Evolutionary conservation across 2,113 vertebrate genomes (phyloP).

Genomic region (Petromus typicus): DNA sequence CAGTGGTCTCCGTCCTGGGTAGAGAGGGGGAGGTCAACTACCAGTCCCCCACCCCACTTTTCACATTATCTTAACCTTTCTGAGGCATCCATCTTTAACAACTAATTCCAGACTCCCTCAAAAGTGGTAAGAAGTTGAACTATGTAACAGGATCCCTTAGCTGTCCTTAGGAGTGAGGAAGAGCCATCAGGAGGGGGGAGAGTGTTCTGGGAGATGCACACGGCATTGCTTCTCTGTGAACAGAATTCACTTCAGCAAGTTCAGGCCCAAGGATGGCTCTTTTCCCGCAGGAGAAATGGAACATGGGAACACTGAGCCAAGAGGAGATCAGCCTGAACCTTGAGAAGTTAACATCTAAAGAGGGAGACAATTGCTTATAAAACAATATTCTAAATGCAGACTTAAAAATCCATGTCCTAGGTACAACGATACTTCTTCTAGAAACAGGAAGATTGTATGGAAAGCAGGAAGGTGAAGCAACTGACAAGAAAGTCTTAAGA

Average conservation of each 20-base stretch:
- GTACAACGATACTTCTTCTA: background rate
- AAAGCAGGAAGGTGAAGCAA: background rate
- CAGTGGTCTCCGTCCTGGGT: conserved; percentile 77
- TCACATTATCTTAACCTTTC: conserved; percentile 85
- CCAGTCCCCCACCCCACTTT: conserved; percentile 79
- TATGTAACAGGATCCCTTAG: background rate
- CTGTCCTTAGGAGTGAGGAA: background rate
- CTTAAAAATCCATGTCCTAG: background rate
- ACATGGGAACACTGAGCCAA: background rate
- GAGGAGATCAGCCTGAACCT: background rate
- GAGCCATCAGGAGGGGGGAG: background rate
- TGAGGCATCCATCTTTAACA: conserved; percentile 57
- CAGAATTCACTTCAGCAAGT: background rate
- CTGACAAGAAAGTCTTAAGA: background rate
- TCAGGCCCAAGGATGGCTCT: fast-evolving
- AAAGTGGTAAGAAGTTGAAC: conserved; percentile 53
- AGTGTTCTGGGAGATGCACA: background rate
- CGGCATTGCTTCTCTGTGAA: background rate
- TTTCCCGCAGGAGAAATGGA: background rate
- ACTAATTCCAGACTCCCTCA: conserved; percentile 72
- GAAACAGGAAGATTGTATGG: too few relatives aligned
- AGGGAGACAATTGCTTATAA: background rate
- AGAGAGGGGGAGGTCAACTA: conserved; percentile 81
- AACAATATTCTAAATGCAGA: background rate
- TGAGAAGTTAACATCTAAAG: background rate